These are phyloP conservation scores for Drosophila maculinotata DNA, from an alignment of 2,888 invertebrate genomes.

Conservation along the genomic window DNA sequence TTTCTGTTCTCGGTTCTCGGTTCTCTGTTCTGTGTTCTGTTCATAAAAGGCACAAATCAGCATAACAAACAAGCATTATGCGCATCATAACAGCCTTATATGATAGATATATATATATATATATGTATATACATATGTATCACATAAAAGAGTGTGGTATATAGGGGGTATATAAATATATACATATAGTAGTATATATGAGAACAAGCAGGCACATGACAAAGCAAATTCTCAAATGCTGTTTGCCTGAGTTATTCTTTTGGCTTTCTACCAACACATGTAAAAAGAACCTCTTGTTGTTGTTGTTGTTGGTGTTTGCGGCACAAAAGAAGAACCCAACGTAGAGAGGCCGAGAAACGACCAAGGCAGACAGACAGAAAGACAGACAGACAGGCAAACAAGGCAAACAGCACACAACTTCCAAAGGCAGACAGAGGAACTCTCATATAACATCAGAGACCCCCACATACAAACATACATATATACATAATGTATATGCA, in stretches of 20 bases:
- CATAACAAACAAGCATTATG: conserved; percentile 70
- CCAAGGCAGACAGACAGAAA: conserved; percentile 60
- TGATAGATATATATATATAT: conserved; percentile 22
- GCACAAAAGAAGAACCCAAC: conserved; percentile 29
- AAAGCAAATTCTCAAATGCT: conserved; percentile 67
- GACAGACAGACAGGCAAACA: conserved; percentile 12
- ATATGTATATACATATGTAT: conserved; percentile 11
- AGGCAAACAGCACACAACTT: conserved; percentile 11
- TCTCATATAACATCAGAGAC: conserved; percentile 62
- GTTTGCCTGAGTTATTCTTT: conserved; percentile 62
- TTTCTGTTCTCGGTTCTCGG: too few relatives aligned
- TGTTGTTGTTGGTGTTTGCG: conserved; percentile 24
- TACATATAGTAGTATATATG: conserved; percentile 25
- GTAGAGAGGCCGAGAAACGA: conserved; percentile 43
- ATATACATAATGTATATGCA: conserved; percentile 27
- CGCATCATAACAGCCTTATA: conserved; percentile 56
- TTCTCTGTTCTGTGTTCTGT: conserved; percentile 9
- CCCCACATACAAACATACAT: conserved; percentile 34
- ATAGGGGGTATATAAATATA: not conserved
- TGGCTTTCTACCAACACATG: conserved; percentile 66
- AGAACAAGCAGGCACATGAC: conserved; percentile 61
- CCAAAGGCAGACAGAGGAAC: conserved; percentile 45
- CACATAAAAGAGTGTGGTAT: conserved; percentile 6
- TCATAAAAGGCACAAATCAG: conserved; percentile 69
- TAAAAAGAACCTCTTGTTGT: conserved; percentile 7